phyloP scores from a whole-genome alignment of 2,888 invertebrate genomes.

The Pecten maximus region DNA sequence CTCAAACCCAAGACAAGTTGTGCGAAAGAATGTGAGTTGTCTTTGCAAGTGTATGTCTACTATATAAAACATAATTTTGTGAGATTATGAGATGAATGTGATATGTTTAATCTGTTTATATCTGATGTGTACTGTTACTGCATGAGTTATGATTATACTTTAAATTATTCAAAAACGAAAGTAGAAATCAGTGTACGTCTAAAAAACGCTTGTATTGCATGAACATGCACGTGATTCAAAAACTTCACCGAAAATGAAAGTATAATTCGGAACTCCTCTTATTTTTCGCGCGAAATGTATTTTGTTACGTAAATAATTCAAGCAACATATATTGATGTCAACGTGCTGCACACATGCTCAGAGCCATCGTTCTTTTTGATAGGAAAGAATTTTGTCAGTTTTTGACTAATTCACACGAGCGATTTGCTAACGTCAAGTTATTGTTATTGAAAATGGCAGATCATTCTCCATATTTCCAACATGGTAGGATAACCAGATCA shows the following conservation, averaged over 20 bases:
- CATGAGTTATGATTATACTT: too few relatives aligned
- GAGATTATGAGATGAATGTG: too few relatives aligned
- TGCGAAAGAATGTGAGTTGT: neutral
- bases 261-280: neutral
- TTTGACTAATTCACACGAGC: neutral
- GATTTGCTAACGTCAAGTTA: neutral
- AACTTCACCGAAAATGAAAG: neutral
- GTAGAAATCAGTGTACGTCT: neutral
- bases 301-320: neutral
- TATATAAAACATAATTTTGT: too few relatives aligned
- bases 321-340: neutral
- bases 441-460: neutral
- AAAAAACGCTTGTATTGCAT: neutral
- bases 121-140: too few relatives aligned
- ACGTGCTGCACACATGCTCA: neutral
- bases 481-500: neutral
- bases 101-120: too few relatives aligned
- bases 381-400: neutral
- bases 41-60: too few relatives aligned
- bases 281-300: neutral
- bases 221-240: too few relatives aligned
- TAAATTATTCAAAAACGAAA: neutral
- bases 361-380: neutral
- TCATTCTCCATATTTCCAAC: slow-evolving; percentile 3
- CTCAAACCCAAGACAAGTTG: neutral